A percentile compares a stretch with the other conserved stretches of the same genome.
These are phyloP conservation scores for Catonia carolina DNA, from an alignment of 2,888 invertebrate species.

Conservation along the genomic window DNA sequence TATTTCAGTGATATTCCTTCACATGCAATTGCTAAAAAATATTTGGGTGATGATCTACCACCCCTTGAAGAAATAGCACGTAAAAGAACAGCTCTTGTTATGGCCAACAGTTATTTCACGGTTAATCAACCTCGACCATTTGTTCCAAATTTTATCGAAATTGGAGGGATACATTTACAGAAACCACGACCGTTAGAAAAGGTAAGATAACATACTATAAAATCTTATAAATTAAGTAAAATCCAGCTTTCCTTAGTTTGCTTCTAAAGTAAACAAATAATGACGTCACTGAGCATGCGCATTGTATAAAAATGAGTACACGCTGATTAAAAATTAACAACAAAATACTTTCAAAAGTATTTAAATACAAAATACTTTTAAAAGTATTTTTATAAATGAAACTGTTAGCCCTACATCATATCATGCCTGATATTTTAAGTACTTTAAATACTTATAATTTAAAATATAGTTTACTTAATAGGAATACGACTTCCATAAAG, in stretches of 20 bases:
- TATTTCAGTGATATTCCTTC: conserved; percentile 26
- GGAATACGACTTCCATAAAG: no score
- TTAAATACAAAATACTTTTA: no score
- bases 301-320: no score
- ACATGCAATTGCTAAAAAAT: conserved; percentile 21
- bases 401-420: no score
- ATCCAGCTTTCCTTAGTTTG: not conserved
- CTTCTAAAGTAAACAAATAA: no score
- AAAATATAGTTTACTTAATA: not conserved
- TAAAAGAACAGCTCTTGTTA: conserved; percentile 43
- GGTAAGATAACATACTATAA: conserved; percentile 27
- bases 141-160: conserved; percentile 51
- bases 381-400: no score
- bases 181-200: conserved; percentile 20
- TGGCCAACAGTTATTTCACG: conserved; percentile 49
- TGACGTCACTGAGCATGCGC: no score
- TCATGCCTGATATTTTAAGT: no score
- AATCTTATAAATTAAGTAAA: not conserved
- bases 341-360: no score
- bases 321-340: no score
- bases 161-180: conserved; percentile 49
- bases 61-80: conserved; percentile 29
- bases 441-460: not conserved
- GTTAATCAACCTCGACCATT: conserved; percentile 46
- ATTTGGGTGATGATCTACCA: conserved; percentile 28